Evolutionary conservation across 2,797 vertebrate genomes (phyloP).

Genomic region (Eptatretus atami): DNA sequence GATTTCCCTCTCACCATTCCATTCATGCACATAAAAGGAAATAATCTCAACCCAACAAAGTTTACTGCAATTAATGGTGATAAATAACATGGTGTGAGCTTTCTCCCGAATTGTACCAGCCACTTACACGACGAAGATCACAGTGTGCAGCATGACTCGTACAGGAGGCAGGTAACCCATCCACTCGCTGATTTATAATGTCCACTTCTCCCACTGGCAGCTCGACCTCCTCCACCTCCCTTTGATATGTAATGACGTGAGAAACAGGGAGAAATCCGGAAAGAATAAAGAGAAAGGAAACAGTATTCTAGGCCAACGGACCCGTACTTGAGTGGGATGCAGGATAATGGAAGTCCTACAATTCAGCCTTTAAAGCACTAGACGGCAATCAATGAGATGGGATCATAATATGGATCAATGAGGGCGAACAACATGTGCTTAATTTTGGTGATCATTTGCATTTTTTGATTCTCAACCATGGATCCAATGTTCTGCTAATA

Average conservation of each 20-base stretch:
- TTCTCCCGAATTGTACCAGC: slow-evolving; percentile 28
- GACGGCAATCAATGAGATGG: too few relatives aligned
- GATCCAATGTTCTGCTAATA: slow-evolving; percentile 60
- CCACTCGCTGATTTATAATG: slow-evolving; percentile 78
- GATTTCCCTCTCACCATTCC: too few relatives aligned
- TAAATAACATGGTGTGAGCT: too few relatives aligned
- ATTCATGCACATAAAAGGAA: not conserved
- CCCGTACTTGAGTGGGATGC: too few relatives aligned
- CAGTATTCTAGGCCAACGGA: too few relatives aligned
- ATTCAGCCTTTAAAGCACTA: too few relatives aligned
- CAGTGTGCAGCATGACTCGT: slow-evolving; percentile 78
- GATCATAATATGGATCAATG: too few relatives aligned
- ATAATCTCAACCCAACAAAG: too few relatives aligned
- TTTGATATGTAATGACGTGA: slow-evolving; percentile 51
- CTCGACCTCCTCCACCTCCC: slow-evolving; percentile 65
- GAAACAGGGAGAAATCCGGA: not conserved
- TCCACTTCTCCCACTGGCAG: slow-evolving; percentile 53
- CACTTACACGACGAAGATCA: slow-evolving; percentile 59
- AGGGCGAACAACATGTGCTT: too few relatives aligned
- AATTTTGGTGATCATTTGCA: too few relatives aligned
- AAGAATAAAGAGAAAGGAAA: not conserved
- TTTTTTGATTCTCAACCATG: slow-evolving; percentile 22
- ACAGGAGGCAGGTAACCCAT: slow-evolving; percentile 87
- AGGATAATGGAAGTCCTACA: too few relatives aligned
- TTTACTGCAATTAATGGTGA: too few relatives aligned